Conservation (phyloP, 2,888 invertebrate species). For the Troides aeacus region DNA sequence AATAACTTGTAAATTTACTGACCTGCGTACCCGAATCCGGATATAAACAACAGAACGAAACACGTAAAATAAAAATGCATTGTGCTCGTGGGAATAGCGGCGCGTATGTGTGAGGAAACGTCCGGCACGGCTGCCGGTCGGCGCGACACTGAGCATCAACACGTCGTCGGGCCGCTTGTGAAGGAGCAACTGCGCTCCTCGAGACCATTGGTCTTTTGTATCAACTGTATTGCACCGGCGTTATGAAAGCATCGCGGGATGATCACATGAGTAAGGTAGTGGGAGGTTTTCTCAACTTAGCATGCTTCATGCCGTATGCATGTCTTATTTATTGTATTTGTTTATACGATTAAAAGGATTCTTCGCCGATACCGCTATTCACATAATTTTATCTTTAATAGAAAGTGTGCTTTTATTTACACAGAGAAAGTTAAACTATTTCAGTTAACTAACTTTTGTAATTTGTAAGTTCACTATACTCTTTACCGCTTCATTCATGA, state of each 20-base stretch:
- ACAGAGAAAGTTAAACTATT: too few relatives aligned
- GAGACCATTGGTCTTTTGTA: conserved; percentile 6
- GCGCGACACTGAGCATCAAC: conserved; percentile 6
- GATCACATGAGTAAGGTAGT: not conserved
- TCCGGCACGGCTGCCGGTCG: not conserved
- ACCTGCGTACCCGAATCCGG: conserved; percentile 6
- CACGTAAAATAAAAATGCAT: conserved; percentile 5
- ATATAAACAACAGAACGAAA: conserved; percentile 5
- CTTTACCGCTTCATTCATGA: too few relatives aligned
- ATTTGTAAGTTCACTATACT: too few relatives aligned
- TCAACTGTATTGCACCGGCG: not conserved
- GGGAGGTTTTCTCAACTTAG: not conserved
- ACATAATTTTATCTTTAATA: too few relatives aligned
- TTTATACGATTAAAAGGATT: not conserved
- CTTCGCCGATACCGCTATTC: not conserved
- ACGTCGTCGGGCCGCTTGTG: not conserved
- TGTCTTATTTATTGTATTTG: not conserved
- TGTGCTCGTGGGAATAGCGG: not conserved
- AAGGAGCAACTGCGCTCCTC: not conserved
- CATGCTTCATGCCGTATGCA: not conserved
- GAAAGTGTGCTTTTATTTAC: not conserved
- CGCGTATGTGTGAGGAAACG: not conserved
- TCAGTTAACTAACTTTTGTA: too few relatives aligned
- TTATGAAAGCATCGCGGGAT: not conserved
- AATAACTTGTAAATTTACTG: not conserved